Evolutionary conservation across 2,888 invertebrate species (phyloP).

Genomic region (Zygaena filipendulae): DNA sequence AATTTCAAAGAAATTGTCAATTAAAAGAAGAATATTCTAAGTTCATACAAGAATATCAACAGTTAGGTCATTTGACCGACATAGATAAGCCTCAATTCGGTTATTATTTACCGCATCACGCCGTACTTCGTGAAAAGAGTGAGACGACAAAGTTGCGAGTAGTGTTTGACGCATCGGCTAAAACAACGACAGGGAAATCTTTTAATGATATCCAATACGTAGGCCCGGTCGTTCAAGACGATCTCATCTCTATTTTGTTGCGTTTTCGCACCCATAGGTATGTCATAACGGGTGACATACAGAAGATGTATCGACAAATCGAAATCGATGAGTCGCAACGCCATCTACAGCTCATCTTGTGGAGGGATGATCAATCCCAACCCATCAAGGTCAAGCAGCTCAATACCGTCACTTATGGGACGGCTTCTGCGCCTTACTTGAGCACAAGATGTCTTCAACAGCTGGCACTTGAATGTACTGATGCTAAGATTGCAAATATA

Average conservation of each 20-base stretch:
- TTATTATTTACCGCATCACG: constrained; percentile 4
- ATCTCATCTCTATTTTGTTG: constrained; percentile 15
- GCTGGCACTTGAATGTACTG: constrained; percentile 14
- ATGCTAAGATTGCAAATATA: no score
- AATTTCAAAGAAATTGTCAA: constrained; percentile 6
- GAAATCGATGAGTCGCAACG: constrained; percentile 1
- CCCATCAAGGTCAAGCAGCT: no score
- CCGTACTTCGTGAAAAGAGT: constrained; percentile 3
- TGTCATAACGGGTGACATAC: constrained; percentile 4
- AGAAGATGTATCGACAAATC: constrained; percentile 7
- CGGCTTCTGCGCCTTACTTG: constrained; percentile 12
- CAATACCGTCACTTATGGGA: constrained; percentile 17
- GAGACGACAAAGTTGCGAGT: constrained; percentile 4
- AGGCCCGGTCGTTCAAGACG: constrained; percentile 7
- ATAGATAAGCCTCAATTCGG: constrained; percentile 1
- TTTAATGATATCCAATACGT: constrained; percentile 2
- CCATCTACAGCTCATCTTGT: constrained; percentile 2
- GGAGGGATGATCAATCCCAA: no score
- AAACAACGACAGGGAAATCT: constrained; percentile 2
- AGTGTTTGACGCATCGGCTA: constrained; percentile 1
- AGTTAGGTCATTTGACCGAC: constrained; percentile 5
- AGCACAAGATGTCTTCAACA: constrained; percentile 16
- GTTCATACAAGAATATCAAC: constrained; percentile 6
- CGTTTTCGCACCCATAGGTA: constrained; percentile 11
- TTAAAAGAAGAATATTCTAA: constrained; percentile 3